Conservation (phyloP, 1,140 invertebrate genomes). For the Antheraea mylitta region DNA sequence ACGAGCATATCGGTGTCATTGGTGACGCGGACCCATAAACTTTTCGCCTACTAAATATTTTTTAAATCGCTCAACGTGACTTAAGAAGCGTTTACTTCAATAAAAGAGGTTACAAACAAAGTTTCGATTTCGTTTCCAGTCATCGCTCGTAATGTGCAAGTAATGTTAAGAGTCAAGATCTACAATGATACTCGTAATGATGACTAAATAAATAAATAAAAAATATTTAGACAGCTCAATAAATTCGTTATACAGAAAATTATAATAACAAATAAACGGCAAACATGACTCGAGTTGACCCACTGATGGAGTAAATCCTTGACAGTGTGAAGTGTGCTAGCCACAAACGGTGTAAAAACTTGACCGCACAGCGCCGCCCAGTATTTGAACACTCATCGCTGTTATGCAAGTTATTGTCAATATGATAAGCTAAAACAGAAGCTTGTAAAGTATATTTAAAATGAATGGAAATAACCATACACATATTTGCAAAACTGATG, state of each 20-base stretch:
- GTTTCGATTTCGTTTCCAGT: background rate
- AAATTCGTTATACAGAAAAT: background rate
- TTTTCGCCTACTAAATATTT: too few relatives aligned
- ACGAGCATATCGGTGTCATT: too few relatives aligned
- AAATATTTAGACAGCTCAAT: background rate
- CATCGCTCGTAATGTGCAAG: background rate
- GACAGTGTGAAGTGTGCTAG: conserved; percentile 19
- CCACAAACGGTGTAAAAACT: conserved; percentile 25
- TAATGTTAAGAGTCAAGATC: background rate
- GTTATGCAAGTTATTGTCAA: conserved; percentile 25
- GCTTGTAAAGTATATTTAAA: too few relatives aligned
- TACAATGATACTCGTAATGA: background rate
- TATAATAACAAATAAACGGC: background rate
- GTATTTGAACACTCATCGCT: conserved; percentile 27
- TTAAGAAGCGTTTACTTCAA: background rate
- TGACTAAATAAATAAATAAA: background rate
- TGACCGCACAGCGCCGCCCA: conserved; percentile 21
- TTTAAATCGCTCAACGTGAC: too few relatives aligned
- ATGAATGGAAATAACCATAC: too few relatives aligned
- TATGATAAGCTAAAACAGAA: background rate
- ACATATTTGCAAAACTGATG: too few relatives aligned
- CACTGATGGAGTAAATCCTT: conserved; percentile 18
- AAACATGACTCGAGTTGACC: conserved; percentile 15
- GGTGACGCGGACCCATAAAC: too few relatives aligned
- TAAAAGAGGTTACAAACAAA: background rate